A percentile compares a stretch with the other conserved stretches of the same genome.
Conservation (phyloP, 2,888 invertebrate genomes). For the Hyppa rectilinea region DNA sequence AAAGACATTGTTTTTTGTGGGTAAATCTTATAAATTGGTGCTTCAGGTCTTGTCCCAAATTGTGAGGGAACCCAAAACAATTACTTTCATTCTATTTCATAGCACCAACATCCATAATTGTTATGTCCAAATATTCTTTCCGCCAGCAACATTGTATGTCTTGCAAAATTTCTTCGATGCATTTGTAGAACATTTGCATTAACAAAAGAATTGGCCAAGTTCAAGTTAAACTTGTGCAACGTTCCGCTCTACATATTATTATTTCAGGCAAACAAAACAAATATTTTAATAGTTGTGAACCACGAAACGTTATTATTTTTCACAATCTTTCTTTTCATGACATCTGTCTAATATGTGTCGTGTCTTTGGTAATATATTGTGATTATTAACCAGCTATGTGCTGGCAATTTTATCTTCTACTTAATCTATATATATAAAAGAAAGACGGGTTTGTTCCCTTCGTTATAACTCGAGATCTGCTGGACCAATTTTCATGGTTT, state of each 20-base stretch:
- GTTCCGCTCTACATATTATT: constrained; percentile 35
- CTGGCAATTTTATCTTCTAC: not conserved
- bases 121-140: not conserved
- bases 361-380: not conserved
- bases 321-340: constrained; percentile 1
- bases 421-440: no score
- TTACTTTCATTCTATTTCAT: not conserved
- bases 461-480: no score
- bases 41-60: not conserved
- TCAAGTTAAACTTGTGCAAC: constrained; percentile 41
- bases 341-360: no score
- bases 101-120: not conserved
- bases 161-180: constrained; percentile 26
- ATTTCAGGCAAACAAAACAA: constrained; percentile 27
- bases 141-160: constrained; percentile 6
- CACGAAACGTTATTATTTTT: constrained; percentile 11
- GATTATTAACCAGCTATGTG: not conserved
- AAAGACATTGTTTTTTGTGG: no score
- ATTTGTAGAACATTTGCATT: constrained; percentile 16
- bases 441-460: no score
- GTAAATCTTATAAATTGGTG: no score
- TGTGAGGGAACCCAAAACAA: no score
- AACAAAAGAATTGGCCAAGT: constrained; percentile 45
- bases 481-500: no score
- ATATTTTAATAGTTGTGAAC: not conserved